These are phyloP conservation scores for Triplophysa dalaica DNA, from an alignment of 2,113 vertebrate genomes.

Conservation along the genomic window DNA sequence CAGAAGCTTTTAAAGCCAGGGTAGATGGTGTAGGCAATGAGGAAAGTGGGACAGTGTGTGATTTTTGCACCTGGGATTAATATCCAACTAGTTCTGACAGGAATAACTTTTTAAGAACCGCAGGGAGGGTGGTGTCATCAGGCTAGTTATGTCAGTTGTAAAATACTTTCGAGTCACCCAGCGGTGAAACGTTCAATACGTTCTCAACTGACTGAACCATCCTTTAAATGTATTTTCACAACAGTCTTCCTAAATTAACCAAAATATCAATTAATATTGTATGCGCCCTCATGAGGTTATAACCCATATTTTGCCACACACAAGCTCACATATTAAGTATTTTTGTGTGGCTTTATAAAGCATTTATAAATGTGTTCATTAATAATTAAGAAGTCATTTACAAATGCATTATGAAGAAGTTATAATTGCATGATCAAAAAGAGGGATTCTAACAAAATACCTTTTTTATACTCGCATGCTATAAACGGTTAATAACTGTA, in stretches of 20 bases:
- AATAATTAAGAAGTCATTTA: too few relatives aligned
- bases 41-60: background rate
- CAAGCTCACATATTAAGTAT: too few relatives aligned
- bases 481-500: too few relatives aligned
- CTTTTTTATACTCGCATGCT: too few relatives aligned
- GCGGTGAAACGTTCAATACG: conserved; percentile 9
- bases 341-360: too few relatives aligned
- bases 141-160: conserved; percentile 17
- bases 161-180: background rate
- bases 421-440: too few relatives aligned
- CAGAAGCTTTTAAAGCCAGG: background rate
- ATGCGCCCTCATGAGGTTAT: too few relatives aligned
- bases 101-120: background rate
- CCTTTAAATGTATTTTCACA: background rate
- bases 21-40: background rate
- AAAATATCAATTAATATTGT: background rate
- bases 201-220: background rate
- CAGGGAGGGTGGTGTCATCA: background rate
- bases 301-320: too few relatives aligned
- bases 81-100: conserved; percentile 25
- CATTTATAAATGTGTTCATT: too few relatives aligned
- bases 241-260: background rate
- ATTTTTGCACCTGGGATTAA: background rate
- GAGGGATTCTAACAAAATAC: too few relatives aligned
- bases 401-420: too few relatives aligned